These are phyloP conservation scores for Fundulus diaphanus DNA, from an alignment of 2,797 vertebrate species.

Conservation along the genomic window DNA sequence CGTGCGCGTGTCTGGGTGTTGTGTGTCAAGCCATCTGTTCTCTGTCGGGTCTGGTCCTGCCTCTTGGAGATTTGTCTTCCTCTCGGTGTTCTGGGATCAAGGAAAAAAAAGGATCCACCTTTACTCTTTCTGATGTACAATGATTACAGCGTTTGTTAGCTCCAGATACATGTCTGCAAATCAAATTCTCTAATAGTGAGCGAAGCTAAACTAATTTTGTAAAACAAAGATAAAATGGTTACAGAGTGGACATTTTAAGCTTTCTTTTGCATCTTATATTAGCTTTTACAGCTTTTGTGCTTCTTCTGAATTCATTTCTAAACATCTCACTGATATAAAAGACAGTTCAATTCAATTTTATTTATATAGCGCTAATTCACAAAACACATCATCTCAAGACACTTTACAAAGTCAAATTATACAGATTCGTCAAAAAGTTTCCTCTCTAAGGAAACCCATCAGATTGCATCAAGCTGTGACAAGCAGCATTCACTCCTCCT, in stretches of 20 bases:
- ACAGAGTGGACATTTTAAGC: background rate
- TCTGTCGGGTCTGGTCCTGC: conserved; percentile 66
- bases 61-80: conserved; percentile 62
- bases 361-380: too few species aligned
- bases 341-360: too few species aligned
- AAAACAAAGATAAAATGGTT: background rate
- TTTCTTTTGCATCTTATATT: background rate
- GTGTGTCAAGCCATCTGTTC: conserved; percentile 73
- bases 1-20: conserved; percentile 9
- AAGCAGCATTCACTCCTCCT: too few species aligned
- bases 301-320: background rate
- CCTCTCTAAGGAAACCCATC: too few species aligned
- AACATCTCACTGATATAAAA: background rate
- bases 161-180: background rate
- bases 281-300: background rate
- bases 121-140: conserved; percentile 46
- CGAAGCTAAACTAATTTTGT: background rate
- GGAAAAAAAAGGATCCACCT: conserved; percentile 51
- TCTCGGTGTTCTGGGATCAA: conserved; percentile 59
- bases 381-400: too few species aligned
- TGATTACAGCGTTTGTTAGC: conserved; percentile 44
- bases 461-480: too few species aligned
- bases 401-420: too few species aligned
- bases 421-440: too few species aligned
- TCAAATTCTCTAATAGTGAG: background rate